phyloP scores from a whole-genome alignment of 2,113 vertebrate genomes.

The Oryzias curvinotus region DNA sequence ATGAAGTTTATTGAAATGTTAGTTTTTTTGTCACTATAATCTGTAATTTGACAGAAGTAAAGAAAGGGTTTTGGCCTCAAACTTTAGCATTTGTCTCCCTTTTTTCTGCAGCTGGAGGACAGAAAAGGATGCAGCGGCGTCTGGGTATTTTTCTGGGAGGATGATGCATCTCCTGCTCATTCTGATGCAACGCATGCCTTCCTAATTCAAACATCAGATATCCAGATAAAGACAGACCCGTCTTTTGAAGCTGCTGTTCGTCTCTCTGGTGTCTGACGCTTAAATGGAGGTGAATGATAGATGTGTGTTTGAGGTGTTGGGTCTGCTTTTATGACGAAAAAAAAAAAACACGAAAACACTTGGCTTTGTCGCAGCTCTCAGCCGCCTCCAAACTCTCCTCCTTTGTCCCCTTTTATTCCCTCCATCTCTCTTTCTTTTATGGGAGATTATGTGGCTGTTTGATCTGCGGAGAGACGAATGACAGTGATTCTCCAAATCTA shows the following conservation, averaged over 20 bases:
- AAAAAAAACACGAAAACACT: constrained; percentile 48
- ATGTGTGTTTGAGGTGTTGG: constrained; percentile 26
- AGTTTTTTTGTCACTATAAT: too few relatives aligned
- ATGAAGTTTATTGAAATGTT: too few relatives aligned
- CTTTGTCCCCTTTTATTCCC: constrained; percentile 52
- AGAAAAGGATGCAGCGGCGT: too few relatives aligned
- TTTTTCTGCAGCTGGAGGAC: too few relatives aligned
- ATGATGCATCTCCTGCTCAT: too few relatives aligned
- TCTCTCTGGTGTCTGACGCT: constrained; percentile 12
- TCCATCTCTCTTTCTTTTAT: constrained; percentile 62
- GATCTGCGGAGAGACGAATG: constrained; percentile 71
- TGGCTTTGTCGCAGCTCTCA: constrained; percentile 30
- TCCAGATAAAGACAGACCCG: constrained; percentile 11
- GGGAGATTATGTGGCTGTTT: constrained; percentile 73
- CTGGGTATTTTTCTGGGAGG: too few relatives aligned
- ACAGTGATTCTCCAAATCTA: constrained; percentile 75
- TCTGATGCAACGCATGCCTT: not conserved
- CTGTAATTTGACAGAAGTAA: too few relatives aligned
- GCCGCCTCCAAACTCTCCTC: constrained; percentile 17
- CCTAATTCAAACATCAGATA: constrained; percentile 3
- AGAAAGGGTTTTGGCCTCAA: too few relatives aligned
- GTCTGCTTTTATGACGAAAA: constrained; percentile 19
- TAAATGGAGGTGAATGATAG: constrained; percentile 41
- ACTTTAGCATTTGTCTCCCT: too few relatives aligned
- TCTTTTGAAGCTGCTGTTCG: not conserved